Percentiles rank a stretch among this genome's conserved stretches.
These are phyloP conservation scores for Vulpes vulpes DNA, from an alignment of 2,113 vertebrate species.

Conservation along the genomic window DNA sequence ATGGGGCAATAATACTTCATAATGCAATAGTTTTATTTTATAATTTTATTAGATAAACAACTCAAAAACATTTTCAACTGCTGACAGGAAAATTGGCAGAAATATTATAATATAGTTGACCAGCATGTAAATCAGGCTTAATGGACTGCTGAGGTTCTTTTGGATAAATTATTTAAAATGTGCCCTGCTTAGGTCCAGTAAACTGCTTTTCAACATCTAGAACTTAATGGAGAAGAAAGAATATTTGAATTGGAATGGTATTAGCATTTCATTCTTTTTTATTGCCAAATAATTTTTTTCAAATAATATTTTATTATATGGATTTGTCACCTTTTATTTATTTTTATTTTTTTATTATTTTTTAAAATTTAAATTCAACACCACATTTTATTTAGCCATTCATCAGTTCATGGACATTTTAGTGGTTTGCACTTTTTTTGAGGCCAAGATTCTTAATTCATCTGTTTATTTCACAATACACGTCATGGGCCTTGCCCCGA, in stretches of 20 bases:
- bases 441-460: background rate
- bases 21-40: background rate
- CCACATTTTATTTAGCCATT: background rate
- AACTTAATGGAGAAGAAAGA: background rate
- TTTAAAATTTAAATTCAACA: background rate
- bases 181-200: background rate
- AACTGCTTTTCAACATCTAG: background rate
- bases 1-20: background rate
- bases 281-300: no score
- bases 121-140: background rate
- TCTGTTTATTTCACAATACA: background rate
- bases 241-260: background rate
- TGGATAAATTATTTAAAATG: conserved; percentile 13
- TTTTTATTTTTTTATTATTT: background rate
- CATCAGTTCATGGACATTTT: background rate
- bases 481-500: background rate
- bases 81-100: conserved; percentile 34
- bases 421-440: background rate
- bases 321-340: background rate
- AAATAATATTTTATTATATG: background rate
- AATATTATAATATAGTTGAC: background rate
- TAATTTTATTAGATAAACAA: background rate
- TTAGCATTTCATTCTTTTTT: background rate
- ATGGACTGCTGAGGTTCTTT: background rate
- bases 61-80: background rate